Percentiles rank a stretch among this genome's conserved stretches.
These are phyloP conservation scores for Cephus sareptanus DNA, from an alignment of 2,888 invertebrate genomes.

Conservation along the genomic window DNA sequence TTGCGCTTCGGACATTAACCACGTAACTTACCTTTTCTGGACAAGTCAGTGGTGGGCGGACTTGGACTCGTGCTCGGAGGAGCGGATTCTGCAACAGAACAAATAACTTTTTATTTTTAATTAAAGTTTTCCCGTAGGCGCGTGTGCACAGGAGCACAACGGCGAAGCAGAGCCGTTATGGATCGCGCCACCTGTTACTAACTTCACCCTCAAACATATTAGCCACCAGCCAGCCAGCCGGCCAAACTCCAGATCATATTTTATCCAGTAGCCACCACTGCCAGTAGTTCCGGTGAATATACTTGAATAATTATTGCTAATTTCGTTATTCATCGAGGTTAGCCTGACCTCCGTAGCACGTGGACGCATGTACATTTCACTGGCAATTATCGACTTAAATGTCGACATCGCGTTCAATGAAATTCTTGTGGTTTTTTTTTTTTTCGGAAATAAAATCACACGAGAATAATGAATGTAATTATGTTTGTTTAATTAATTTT, in stretches of 20 bases:
- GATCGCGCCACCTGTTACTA: conserved; percentile 65
- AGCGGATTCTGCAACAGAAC: conserved; percentile 74
- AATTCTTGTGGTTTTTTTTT: neutral
- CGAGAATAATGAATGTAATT: conserved; percentile 10
- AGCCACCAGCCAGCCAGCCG: conserved; percentile 49
- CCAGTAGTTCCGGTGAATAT: conserved; percentile 32
- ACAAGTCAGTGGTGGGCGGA: conserved; percentile 76
- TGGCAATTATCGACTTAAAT: neutral
- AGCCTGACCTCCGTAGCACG: neutral
- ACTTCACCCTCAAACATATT: conserved; percentile 59
- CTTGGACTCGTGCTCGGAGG: conserved; percentile 85
- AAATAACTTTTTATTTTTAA: conserved; percentile 55
- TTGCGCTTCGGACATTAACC: neutral
- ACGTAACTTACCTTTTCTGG: conserved; percentile 59
- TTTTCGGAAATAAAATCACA: neutral
- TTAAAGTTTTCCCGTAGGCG: conserved; percentile 42
- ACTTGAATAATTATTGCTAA: conserved; percentile 59
- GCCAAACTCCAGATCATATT: conserved; percentile 59
- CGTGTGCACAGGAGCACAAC: conserved; percentile 2
- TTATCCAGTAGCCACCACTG: conserved; percentile 36
- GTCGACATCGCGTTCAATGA: conserved; percentile 5
- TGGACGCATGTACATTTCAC: neutral
- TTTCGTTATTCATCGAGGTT: conserved; percentile 49
- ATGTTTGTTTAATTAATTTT: conserved; percentile 13
- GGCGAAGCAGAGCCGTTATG: conserved; percentile 47